Percentiles rank a stretch among this genome's conserved stretches.
phyloP scores from a whole-genome alignment of 2,797 vertebrate species.

The Halcyon chelicuti region DNA sequence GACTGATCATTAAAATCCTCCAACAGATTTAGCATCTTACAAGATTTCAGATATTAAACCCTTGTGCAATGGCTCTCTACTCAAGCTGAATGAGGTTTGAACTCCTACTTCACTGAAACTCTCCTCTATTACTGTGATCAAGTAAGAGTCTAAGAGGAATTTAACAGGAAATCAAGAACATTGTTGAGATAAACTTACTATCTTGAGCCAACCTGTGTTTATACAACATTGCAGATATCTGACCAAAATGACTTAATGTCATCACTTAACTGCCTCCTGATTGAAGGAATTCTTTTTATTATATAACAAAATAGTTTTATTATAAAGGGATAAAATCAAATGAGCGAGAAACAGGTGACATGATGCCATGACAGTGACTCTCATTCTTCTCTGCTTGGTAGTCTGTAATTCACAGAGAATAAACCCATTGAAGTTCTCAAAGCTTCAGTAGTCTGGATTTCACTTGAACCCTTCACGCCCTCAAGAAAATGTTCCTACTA shows the following conservation, averaged over 20 bases:
- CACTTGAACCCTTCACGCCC: neutral
- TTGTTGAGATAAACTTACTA: neutral
- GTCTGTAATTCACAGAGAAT: neutral
- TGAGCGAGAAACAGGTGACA: neutral
- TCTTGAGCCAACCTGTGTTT: neutral
- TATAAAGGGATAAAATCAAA: neutral
- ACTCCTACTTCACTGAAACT: neutral
- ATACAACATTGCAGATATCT: neutral
- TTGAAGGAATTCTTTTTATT: neutral
- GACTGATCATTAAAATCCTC: neutral
- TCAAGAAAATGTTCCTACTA: neutral
- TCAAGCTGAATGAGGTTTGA: neutral
- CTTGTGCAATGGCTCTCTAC: neutral
- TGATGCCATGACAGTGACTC: rapidly evolving
- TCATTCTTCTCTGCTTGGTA: neutral
- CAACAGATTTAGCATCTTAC: neutral
- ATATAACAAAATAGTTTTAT: neutral
- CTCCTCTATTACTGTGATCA: neutral
- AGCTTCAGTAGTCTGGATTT: neutral
- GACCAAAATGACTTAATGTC: neutral
- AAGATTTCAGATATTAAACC: neutral
- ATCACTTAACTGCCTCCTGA: neutral
- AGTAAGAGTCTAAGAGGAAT: neutral
- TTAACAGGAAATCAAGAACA: neutral
- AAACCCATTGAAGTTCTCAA: neutral